Evolutionary conservation across 1,140 invertebrate species (phyloP).

Genomic region (Calephelis virginiensis): DNA sequence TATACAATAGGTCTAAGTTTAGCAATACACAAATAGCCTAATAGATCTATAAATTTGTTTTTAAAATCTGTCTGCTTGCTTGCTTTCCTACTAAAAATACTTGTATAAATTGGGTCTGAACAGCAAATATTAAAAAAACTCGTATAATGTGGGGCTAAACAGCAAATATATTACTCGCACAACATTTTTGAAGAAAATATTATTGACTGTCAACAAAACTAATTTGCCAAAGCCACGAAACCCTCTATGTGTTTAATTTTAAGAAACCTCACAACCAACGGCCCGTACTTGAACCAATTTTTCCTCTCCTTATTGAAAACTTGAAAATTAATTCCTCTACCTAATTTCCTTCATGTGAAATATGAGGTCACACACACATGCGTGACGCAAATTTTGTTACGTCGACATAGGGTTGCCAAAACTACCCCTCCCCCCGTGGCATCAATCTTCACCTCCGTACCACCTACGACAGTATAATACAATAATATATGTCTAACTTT

Average conservation of each 20-base stretch:
- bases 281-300: constrained; percentile 44
- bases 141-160: no score
- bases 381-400: constrained; percentile 66
- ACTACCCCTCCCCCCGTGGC: constrained; percentile 64
- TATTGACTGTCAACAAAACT: constrained; percentile 24
- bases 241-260: constrained; percentile 56
- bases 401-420: constrained; percentile 72
- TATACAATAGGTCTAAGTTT: no score
- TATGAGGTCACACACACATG: constrained; percentile 68
- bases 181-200: not conserved
- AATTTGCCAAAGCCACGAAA: constrained; percentile 40
- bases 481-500: constrained; percentile 78
- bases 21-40: no score
- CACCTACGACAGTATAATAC: constrained; percentile 76
- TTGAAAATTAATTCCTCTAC: constrained; percentile 74
- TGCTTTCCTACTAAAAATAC: no score
- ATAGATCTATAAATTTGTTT: no score
- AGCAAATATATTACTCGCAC: no score
- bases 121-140: no score
- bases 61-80: no score
- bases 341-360: constrained; percentile 71
- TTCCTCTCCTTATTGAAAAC: constrained; percentile 69
- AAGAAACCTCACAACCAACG: constrained; percentile 42
- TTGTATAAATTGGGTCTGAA: no score
- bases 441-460: constrained; percentile 73